Conservation (phyloP, 2,888 invertebrate species). For the Ischnura elegans region DNA sequence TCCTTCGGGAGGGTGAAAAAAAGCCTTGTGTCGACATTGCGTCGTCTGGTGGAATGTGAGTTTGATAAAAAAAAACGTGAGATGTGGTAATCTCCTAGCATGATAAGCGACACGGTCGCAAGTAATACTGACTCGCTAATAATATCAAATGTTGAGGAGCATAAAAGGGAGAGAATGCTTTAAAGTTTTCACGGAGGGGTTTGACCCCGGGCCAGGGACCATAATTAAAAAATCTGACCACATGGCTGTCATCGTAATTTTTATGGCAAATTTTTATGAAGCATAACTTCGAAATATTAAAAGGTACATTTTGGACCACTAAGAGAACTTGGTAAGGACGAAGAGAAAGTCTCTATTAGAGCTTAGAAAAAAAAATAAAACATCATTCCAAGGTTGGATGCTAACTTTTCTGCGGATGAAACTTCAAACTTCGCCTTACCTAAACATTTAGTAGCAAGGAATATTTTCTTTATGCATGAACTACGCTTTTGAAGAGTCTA, state of each 20-base stretch:
- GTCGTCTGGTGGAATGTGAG: constrained; percentile 37
- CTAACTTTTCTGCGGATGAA: background rate
- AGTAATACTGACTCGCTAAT: constrained; percentile 40
- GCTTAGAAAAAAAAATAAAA: background rate
- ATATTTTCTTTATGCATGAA: too few species aligned
- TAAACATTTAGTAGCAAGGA: background rate
- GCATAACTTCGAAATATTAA: background rate
- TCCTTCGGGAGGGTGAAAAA: constrained; percentile 22
- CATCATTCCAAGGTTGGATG: background rate
- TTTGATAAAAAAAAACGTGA: background rate
- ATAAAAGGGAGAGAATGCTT: background rate
- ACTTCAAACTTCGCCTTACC: background rate
- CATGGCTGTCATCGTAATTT: background rate
- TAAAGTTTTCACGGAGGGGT: background rate
- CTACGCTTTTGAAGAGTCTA: too few species aligned
- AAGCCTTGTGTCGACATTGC: background rate
- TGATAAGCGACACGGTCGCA: constrained; percentile 42
- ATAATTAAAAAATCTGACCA: constrained; percentile 26
- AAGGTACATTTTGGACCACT: background rate
- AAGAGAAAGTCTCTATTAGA: background rate
- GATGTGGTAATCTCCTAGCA: constrained; percentile 9
- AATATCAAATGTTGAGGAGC: background rate
- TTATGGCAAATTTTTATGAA: background rate
- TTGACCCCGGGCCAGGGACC: background rate
- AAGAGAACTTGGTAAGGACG: background rate